These are phyloP conservation scores for Volucella zonaria DNA, from an alignment of 2,888 invertebrate genomes.

Conservation along the genomic window DNA sequence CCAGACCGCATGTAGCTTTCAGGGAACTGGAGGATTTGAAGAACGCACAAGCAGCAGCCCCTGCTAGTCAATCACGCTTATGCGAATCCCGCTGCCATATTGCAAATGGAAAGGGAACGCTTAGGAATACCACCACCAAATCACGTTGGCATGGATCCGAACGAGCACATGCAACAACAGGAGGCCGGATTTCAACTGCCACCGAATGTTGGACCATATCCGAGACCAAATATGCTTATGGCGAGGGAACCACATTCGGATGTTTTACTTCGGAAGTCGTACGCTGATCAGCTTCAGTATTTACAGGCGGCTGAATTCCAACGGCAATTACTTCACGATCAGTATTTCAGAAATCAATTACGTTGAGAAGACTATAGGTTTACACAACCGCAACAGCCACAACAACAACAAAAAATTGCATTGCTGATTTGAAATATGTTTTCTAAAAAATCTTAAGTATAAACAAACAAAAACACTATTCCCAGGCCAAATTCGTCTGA, in stretches of 20 bases:
- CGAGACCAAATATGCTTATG: constrained; percentile 83
- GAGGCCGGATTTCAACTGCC: constrained; percentile 86
- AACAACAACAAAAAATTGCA: constrained; percentile 56
- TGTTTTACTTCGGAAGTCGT: constrained; percentile 83
- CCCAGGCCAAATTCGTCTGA: no score
- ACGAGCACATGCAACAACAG: constrained; percentile 93
- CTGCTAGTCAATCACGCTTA: constrained; percentile 86
- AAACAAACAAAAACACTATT: constrained; percentile 34
- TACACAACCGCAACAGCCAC: constrained; percentile 53
- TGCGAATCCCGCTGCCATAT: constrained; percentile 89
- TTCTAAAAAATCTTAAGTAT: constrained; percentile 67
- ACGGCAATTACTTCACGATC: constrained; percentile 83
- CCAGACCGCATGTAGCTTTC: constrained; percentile 95
- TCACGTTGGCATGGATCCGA: constrained; percentile 86
- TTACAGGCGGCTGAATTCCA: constrained; percentile 83
- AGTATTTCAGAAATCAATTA: constrained; percentile 82
- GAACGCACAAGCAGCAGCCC: constrained; percentile 85
- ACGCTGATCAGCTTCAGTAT: constrained; percentile 83
- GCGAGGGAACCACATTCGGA: constrained; percentile 83
- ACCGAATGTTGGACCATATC: constrained; percentile 83
- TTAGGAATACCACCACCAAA: constrained; percentile 89
- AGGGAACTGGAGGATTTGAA: constrained; percentile 91
- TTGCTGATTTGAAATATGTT: constrained; percentile 68
- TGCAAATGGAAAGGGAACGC: constrained; percentile 94
- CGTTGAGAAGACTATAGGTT: constrained; percentile 76